A percentile compares a stretch with the other conserved stretches of the same genome.
phyloP scores from a whole-genome alignment of 2,113 vertebrate genomes.

The Mastomys coucha region DNA sequence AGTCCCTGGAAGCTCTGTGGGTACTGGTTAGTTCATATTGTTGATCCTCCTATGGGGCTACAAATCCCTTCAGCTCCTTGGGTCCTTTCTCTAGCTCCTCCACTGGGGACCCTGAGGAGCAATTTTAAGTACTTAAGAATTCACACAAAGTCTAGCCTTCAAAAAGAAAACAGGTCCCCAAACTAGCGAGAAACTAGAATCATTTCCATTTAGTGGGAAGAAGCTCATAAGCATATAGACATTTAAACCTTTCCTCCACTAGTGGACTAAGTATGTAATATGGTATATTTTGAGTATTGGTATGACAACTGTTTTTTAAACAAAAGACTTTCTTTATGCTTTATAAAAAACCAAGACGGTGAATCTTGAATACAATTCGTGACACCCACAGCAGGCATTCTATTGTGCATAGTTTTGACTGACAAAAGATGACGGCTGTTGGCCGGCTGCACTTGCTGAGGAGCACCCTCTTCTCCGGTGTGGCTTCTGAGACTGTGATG shows the following conservation, averaged over 20 bases:
- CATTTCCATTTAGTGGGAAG: neutral
- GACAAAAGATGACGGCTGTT: conserved; percentile 51
- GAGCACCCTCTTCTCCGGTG: conserved; percentile 79
- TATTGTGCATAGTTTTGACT: neutral
- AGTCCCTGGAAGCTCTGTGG: too few relatives aligned
- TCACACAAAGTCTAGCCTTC: neutral
- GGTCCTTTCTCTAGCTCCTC: too few relatives aligned
- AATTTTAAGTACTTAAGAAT: neutral
- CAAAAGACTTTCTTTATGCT: neutral
- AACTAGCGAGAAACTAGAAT: neutral
- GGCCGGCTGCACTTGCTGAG: conserved; percentile 67
- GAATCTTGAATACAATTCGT: neutral
- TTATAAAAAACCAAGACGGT: neutral
- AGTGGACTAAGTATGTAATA: neutral
- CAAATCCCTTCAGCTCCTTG: too few relatives aligned
- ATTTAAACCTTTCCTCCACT: neutral
- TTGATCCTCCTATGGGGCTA: too few relatives aligned
- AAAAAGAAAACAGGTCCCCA: neutral
- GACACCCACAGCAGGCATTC: neutral
- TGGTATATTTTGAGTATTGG: neutral
- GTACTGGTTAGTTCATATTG: too few relatives aligned
- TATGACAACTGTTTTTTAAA: neutral
- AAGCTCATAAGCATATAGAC: neutral
- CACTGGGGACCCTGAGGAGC: too few relatives aligned
- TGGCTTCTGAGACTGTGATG: conserved; percentile 88